Conservation (phyloP, 2,888 invertebrate species). For the Drosophila anomalipes region DNA sequence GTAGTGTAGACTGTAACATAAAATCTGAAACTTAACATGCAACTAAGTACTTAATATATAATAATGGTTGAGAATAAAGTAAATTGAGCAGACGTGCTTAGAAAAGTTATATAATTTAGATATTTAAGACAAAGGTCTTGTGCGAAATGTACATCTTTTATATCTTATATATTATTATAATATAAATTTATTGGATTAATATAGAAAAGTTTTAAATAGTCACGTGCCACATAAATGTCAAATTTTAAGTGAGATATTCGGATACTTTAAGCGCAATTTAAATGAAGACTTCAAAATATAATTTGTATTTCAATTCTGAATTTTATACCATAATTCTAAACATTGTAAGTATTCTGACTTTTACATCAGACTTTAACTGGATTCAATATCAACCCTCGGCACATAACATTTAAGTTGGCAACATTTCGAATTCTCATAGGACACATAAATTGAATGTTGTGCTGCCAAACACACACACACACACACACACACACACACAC, state of each 20-base stretch:
- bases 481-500: background rate
- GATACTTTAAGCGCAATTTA: background rate
- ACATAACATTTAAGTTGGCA: conserved; percentile 47
- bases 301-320: background rate
- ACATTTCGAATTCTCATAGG: conserved; percentile 45
- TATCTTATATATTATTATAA: background rate
- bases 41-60: background rate
- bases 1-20: background rate
- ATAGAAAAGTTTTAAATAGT: background rate
- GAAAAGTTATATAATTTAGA: background rate
- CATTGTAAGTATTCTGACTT: background rate
- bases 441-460: conserved; percentile 50
- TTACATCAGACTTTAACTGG: background rate
- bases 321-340: background rate
- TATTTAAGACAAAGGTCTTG: background rate
- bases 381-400: background rate
- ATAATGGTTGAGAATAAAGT: background rate
- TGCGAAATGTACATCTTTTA: too few relatives aligned
- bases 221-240: background rate
- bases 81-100: background rate
- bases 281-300: background rate
- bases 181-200: background rate
- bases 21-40: background rate
- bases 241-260: background rate
- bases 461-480: background rate